Conservation (phyloP, 2,888 invertebrate species). For the Conus canariensis region DNA sequence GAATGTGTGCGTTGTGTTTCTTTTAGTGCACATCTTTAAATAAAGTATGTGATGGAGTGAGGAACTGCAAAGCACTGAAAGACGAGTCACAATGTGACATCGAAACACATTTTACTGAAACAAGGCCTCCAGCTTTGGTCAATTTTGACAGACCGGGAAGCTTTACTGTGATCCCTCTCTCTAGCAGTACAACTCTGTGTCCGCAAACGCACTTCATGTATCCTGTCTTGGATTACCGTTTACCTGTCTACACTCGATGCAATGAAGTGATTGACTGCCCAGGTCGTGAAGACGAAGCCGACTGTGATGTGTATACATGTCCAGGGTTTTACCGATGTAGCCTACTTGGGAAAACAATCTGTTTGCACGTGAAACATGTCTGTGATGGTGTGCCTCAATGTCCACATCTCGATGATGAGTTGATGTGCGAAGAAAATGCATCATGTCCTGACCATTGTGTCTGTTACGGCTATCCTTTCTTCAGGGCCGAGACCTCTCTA, state of each 20-base stretch:
- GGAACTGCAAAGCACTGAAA: no score
- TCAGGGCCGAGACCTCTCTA: not conserved
- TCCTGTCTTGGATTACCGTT: not conserved
- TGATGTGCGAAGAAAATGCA: not conserved
- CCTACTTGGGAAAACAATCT: not conserved
- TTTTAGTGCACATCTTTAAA: no score
- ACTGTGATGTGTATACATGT: not conserved
- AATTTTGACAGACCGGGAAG: not conserved
- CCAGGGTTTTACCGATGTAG: constrained; percentile 6
- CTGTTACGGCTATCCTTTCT: not conserved
- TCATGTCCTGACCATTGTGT: not conserved
- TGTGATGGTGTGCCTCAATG: constrained; percentile 6
- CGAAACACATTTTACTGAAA: no score
- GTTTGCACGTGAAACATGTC: not conserved
- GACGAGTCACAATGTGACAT: no score
- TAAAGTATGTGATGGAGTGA: not conserved
- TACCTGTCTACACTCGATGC: not conserved
- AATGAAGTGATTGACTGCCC: not conserved
- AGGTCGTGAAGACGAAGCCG: not conserved
- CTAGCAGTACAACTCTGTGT: not conserved
- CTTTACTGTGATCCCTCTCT: not conserved
- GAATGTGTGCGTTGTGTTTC: no score
- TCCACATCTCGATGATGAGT: constrained; percentile 14
- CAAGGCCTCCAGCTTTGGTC: not conserved
- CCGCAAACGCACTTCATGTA: not conserved